Evolutionary conservation across 2,797 vertebrate species (phyloP).

Genomic region (Siniperca scherzeri): DNA sequence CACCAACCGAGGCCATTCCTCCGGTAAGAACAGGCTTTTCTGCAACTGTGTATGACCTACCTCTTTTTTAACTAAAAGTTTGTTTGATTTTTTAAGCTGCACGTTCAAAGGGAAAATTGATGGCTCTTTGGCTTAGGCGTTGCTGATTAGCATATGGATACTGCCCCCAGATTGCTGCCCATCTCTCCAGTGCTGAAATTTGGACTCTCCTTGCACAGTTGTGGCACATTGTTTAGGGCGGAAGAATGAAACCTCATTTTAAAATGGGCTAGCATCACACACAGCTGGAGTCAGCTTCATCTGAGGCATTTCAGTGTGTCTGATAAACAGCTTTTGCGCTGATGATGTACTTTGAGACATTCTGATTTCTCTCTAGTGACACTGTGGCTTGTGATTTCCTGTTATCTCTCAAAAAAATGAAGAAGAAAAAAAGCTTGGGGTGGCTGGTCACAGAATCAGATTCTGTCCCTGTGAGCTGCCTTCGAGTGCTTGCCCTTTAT

Average conservation of each 20-base stretch:
- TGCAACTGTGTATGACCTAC: neutral
- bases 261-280: conserved; percentile 11
- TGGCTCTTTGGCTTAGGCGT: neutral
- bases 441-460: neutral
- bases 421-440: neutral
- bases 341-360: conserved; percentile 1
- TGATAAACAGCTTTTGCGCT: conserved; percentile 12
- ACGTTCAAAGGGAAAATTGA: neutral
- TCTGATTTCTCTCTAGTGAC: neutral
- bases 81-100: neutral
- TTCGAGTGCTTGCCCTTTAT: neutral
- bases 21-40: conserved; percentile 86
- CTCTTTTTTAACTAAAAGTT: neutral
- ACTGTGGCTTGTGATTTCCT: neutral
- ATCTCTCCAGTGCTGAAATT: conserved; percentile 26
- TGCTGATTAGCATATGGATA: conserved; percentile 43
- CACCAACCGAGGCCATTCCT: conserved; percentile 96
- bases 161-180: neutral
- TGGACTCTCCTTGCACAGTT: conserved; percentile 2
- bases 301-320: conserved; percentile 16
- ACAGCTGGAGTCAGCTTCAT: conserved; percentile 18
- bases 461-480: neutral
- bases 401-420: neutral
- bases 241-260: conserved; percentile 19
- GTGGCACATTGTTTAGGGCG: conserved; percentile 1